Base-by-base conservation (phyloP, 2,113 vertebrate genomes). In the Corythoichthys haematopterus region DNA sequence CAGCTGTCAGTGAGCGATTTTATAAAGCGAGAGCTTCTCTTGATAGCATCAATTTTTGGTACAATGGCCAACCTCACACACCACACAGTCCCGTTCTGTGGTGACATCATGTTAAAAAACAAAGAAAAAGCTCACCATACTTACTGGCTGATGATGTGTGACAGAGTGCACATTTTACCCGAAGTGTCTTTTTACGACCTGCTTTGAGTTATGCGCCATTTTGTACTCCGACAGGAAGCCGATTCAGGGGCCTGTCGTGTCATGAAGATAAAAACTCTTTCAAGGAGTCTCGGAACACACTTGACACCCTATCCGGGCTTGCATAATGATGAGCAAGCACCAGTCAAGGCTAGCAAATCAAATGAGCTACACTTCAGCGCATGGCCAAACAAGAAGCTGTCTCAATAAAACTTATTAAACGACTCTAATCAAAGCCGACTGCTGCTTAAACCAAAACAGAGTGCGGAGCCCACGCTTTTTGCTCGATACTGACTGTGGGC, bases 381-480 rank as follows among this genome's bases (percentile, higher is more conserved):
- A 52, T 50, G 46, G 3, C 66, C 72, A 55, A 84, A 80, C 71
- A 75, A 72, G 56, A 72, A 77, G 63, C 79, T 64, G 71, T 66
- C 65, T 73, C 66, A 45, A 77, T 50, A 56, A 65, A 20, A 12
- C 56, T 70, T 58, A 59, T 80, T 71, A 20, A 66, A 70, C 48
- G 71, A 71, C 60, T 72, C 69, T 76, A 73, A 87, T 83, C 75
- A 71, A 76, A 77, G 65, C 35, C 65, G 85, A 84, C 67, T 5
- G 62, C 66, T 80, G 75, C 81, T 78, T 68, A 75, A 80, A 79
- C 67, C 66, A 77, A 82, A 86, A 79, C 70, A 74, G 74, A 74
- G 62, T 74, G 78, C 9, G 52, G 66, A 60, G n/a, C 58, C 9
- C 47, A 40, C 51, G 63, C 9, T 55, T 72, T 71, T 74, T 64